Percentiles rank a stretch among this genome's conserved stretches.
Evolutionary conservation across 2,797 vertebrate species (phyloP).

Genomic region (Parambassis ranga): DNA sequence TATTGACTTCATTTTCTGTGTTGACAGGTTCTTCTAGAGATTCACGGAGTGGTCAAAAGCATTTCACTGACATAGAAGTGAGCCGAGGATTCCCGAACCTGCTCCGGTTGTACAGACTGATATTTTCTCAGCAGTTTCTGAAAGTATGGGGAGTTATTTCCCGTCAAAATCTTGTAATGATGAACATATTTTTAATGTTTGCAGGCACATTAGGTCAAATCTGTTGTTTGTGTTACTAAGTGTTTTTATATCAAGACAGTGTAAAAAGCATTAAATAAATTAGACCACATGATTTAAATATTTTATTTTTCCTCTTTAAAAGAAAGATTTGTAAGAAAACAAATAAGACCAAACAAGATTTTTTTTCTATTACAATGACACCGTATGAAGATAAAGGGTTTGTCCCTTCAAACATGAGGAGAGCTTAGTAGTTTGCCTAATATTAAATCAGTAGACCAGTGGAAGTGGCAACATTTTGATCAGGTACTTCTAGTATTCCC

Average conservation of each 20-base stretch:
- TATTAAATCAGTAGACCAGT: conserved; percentile 73
- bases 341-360: conserved; percentile 75
- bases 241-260: not conserved
- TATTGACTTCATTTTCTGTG: too few relatives aligned
- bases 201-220: too few relatives aligned
- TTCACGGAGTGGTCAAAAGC: conserved; percentile 68
- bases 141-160: too few relatives aligned
- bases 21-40: conserved; percentile 74
- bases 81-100: not conserved
- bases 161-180: too few relatives aligned
- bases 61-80: conserved; percentile 22
- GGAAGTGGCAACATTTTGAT: conserved; percentile 58
- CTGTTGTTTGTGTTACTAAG: too few relatives aligned
- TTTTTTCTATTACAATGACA: conserved; percentile 59
- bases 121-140: not conserved
- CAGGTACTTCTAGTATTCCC: conserved; percentile 53
- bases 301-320: conserved; percentile 78
- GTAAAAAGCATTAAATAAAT: conserved; percentile 23
- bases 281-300: conserved; percentile 72
- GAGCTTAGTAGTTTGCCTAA: conserved; percentile 74
- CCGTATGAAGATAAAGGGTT: conserved; percentile 63
- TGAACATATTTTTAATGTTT: too few relatives aligned
- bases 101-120: not conserved
- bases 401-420: conserved; percentile 67
- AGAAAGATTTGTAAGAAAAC: conserved; percentile 79